Conservation (phyloP, 2,888 invertebrate genomes). For the Aricia artaxerxes region DNA sequence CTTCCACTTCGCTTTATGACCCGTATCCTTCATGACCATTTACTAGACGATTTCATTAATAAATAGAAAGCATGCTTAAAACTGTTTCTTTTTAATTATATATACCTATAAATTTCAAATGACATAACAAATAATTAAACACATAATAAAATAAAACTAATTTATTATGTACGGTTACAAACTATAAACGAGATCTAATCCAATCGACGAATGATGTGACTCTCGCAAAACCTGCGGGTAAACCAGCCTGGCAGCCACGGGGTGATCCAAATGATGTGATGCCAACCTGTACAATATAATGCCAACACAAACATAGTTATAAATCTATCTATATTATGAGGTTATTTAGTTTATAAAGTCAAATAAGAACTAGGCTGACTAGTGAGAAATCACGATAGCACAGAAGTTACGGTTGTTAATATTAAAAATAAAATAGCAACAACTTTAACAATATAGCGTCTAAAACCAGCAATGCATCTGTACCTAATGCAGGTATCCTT, state of each 20-base stretch:
- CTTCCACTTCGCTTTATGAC: background rate
- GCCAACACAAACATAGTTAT: background rate
- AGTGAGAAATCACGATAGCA: no score
- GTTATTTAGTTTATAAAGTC: no score
- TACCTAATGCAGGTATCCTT: no score
- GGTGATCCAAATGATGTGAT: constrained; percentile 42
- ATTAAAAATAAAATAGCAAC: no score
- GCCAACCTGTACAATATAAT: constrained; percentile 41
- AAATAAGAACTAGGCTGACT: no score
- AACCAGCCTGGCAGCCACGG: constrained; percentile 44
- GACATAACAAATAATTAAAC: background rate
- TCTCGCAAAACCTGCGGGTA: constrained; percentile 46
- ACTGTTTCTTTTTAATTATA: background rate
- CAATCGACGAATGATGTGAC: constrained; percentile 46
- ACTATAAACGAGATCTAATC: constrained; percentile 39
- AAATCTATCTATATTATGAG: no score
- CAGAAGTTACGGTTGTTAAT: no score
- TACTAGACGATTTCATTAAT: background rate
- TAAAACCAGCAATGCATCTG: no score
- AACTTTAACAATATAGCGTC: no score
- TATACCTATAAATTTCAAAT: background rate
- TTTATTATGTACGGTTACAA: background rate
- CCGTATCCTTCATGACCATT: background rate
- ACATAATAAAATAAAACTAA: background rate
- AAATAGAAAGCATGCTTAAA: background rate